phyloP scores from a whole-genome alignment of 2,113 vertebrate species.

The Callorhinus ursinus region DNA sequence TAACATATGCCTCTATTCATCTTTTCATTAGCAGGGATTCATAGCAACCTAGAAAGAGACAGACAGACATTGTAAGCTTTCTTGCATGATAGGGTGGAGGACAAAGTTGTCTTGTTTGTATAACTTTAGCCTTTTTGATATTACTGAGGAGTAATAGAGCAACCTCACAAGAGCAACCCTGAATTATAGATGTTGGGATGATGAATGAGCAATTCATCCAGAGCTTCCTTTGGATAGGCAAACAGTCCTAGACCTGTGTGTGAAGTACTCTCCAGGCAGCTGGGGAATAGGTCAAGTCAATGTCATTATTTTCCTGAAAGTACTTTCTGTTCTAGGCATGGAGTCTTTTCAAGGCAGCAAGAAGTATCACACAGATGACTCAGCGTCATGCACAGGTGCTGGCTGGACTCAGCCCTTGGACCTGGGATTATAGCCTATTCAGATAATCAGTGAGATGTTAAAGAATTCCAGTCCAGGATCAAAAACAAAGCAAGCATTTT shows the following conservation, averaged over 20 bases:
- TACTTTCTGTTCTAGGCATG: conserved; percentile 84
- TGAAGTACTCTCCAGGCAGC: conserved; percentile 85
- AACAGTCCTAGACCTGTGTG: conserved; percentile 88
- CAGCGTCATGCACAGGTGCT: conserved; percentile 87
- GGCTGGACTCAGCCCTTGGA: conserved; percentile 82
- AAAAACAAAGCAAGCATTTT: conserved; percentile 73
- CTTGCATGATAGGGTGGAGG: conserved; percentile 80
- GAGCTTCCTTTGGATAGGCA: conserved; percentile 83
- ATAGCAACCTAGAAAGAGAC: conserved; percentile 78
- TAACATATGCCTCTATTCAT: conserved; percentile 85
- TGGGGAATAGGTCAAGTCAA: conserved; percentile 88
- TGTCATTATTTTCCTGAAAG: conserved; percentile 86
- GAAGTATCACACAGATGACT: conserved; percentile 84
- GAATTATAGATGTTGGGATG: conserved; percentile 84
- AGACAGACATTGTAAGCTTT: conserved; percentile 83
- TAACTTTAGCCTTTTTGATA: conserved; percentile 83
- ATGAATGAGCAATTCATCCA: conserved; percentile 89
- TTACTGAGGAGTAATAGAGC: conserved; percentile 83
- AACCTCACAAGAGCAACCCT: conserved; percentile 82
- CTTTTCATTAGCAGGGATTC: conserved; percentile 79
- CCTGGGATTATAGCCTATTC: conserved; percentile 78
- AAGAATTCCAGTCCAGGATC: conserved; percentile 57
- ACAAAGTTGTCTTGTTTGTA: conserved; percentile 88
- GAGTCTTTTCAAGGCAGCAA: conserved; percentile 83
- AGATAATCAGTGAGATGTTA: conserved; percentile 62